phyloP scores from a whole-genome alignment of 2,888 invertebrate genomes.

The Metallyticus violacea region DNA sequence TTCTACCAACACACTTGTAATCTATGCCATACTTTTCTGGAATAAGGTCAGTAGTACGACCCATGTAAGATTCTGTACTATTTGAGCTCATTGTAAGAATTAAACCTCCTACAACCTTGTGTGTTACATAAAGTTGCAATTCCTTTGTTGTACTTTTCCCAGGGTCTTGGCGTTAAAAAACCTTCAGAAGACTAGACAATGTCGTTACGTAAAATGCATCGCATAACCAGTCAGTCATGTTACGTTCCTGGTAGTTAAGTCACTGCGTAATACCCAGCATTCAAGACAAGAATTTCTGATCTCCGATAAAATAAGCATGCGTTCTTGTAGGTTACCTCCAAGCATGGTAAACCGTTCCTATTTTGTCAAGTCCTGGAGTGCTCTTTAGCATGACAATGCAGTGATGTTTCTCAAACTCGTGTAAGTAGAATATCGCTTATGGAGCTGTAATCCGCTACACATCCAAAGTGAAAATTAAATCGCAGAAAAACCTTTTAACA shows the following conservation, averaged over 20 bases:
- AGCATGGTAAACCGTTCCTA: neutral
- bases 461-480: no score
- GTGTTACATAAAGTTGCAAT: neutral
- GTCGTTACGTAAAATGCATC: neutral
- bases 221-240: neutral
- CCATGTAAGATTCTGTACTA: no score
- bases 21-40: no score
- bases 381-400: no score
- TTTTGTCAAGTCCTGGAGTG: no score
- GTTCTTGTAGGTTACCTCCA: neutral
- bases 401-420: no score
- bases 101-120: neutral
- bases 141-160: neutral
- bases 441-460: no score
- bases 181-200: neutral
- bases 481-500: no score
- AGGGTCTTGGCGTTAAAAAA: neutral
- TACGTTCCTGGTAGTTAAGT: neutral
- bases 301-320: neutral
- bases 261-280: neutral
- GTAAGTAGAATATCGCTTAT: no score
- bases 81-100: no score
- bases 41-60: no score
- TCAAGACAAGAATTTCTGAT: neutral
- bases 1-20: no score